These are phyloP conservation scores for Mactra quadrangularis DNA, from an alignment of 1,140 invertebrate genomes.

Conservation along the genomic window DNA sequence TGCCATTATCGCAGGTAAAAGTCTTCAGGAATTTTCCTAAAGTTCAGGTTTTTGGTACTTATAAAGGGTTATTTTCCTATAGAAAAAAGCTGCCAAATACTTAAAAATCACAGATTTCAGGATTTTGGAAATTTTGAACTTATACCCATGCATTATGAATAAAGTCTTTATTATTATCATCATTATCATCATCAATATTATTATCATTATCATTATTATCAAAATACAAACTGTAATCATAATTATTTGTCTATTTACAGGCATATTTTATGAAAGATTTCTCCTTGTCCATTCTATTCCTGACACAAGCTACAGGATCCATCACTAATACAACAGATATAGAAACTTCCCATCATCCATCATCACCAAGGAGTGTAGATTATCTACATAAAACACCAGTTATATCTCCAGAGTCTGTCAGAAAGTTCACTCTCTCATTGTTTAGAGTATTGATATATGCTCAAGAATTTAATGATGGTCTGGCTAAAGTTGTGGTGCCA, in stretches of 20 bases:
- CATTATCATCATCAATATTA: no score
- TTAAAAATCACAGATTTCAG: no score
- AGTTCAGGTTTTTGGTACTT: no score
- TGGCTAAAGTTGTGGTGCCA: conserved; percentile 76
- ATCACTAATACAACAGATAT: conserved; percentile 10
- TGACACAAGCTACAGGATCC: conserved; percentile 71
- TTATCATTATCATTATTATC: no score
- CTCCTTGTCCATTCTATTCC: conserved; percentile 77
- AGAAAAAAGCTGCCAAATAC: no score
- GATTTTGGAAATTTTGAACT: no score
- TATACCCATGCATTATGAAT: no score
- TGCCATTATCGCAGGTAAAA: no score
- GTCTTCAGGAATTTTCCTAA: no score
- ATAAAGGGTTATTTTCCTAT: no score
- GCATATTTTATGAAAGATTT: conserved; percentile 81
- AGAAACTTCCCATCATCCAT: background rate
- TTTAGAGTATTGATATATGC: conserved; percentile 59
- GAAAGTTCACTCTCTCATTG: conserved; percentile 23
- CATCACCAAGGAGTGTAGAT: conserved; percentile 5
- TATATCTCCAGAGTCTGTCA: background rate
- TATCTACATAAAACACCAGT: conserved; percentile 11
- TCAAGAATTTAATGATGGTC: conserved; percentile 71
- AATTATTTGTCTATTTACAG: conserved; percentile 72
- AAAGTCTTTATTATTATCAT: no score
- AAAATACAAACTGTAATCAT: no score